Evolutionary conservation across 35 echinoderm and acorn worm genomes (phyloP), one percentile per base, ranked within the genome.

Genomic region (Nesometra sesokonis): DNA sequence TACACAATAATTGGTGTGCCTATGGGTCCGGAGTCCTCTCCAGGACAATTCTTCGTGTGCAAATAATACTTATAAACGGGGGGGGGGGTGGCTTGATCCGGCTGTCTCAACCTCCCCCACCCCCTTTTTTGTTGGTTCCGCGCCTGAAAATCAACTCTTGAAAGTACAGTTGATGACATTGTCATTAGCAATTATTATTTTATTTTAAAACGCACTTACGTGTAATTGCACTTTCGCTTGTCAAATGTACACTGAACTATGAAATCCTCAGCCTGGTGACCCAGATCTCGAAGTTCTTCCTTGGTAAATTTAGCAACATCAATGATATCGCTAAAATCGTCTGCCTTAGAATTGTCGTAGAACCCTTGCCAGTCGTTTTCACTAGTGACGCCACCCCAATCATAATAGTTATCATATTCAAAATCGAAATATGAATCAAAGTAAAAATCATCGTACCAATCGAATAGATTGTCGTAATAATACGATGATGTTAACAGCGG

Each of bases 211-310:
- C 39, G 30, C 19, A 96, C 90, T 88, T 88, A 93, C 94, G 94
- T 97, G 43, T 97, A 97, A 80, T 97, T 97, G 80, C 94, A 97
- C 7, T 23, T 57, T 38, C 89, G 47, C 37, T 93, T 97, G 78
- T 97, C 94, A 37, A 97, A 97, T 3, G 94, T 97, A 39, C 94
- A 97, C 85, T 97, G 94, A 3, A 97, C 83, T 33, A 97, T 97
- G 47, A 97, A 91, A 8, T 97, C 91, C 32, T 88, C 86, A 0
- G 94, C 79, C 33, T 93, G 79, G 46, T 97, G 94, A 21, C 94
- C 94, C 30, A 88, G 57, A 17, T 77, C 78, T 37, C 84, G 52
- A 17, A 97, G 47, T 86, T 97, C 94, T 36, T 89, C 77, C 37
- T 46, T 34, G 0, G 94, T 93, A 0, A 89, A 91, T 32, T 93